A percentile compares a stretch with the other conserved stretches of the same genome.
Conservation (phyloP, 1,140 invertebrate species). For the Periplaneta americana region DNA sequence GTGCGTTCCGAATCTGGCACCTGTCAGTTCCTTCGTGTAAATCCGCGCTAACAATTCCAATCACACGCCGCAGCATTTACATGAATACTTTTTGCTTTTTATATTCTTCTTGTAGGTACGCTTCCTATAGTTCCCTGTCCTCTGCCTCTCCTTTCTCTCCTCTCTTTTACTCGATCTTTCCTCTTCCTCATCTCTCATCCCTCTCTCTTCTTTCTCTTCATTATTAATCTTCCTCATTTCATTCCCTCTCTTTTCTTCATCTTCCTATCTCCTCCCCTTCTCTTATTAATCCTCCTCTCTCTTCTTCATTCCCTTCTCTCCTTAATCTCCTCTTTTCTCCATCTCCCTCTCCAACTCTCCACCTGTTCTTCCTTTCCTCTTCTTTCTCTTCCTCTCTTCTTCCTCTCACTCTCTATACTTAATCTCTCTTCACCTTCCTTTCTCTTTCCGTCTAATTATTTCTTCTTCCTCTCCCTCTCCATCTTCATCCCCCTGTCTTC, state of each 20-base stretch:
- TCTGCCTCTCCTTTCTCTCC: not conserved
- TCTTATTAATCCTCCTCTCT: not conserved
- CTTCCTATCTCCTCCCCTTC: not conserved
- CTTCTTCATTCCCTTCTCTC: not conserved
- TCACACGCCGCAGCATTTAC: too few relatives aligned
- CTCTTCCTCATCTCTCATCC: not conserved
- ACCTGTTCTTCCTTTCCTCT: not conserved
- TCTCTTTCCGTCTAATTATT: not conserved
- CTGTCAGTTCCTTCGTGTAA: too few relatives aligned
- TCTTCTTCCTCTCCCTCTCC: too few relatives aligned
- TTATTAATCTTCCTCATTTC: not conserved
- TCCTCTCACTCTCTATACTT: not conserved
- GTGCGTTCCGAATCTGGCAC: too few relatives aligned
- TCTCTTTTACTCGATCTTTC: not conserved
- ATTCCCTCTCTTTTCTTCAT: not conserved
- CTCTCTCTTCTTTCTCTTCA: not conserved
- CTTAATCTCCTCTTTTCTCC: too few relatives aligned
- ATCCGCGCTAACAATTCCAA: too few relatives aligned
- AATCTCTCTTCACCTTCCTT: not conserved
- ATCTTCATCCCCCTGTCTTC: not conserved
- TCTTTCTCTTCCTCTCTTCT: not conserved
- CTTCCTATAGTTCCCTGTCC: too few relatives aligned
- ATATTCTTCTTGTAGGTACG: too few relatives aligned
- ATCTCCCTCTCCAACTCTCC: too few relatives aligned
- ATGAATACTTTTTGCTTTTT: too few relatives aligned